These are phyloP conservation scores for Agonopterix alstromeriana DNA, from an alignment of 2,888 invertebrate species.

Conservation along the genomic window DNA sequence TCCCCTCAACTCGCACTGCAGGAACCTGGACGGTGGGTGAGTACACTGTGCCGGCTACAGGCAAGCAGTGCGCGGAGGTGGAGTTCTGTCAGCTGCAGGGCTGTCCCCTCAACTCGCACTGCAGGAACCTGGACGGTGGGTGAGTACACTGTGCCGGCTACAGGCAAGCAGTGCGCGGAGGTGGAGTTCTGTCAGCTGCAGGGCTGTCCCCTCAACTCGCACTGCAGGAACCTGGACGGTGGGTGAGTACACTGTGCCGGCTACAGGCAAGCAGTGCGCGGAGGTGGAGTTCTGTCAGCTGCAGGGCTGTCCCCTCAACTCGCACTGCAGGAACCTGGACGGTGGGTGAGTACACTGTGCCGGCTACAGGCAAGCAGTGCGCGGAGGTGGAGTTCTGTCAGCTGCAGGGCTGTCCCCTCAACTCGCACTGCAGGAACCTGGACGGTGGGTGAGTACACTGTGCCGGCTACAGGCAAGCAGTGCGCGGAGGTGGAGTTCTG, in stretches of 20 bases:
- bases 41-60: conserved; percentile 81
- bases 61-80: conserved; percentile 92
- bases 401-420: conserved; percentile 87
- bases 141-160: conserved; percentile 75
- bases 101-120: conserved; percentile 88
- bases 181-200: conserved; percentile 92
- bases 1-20: conserved; percentile 86
- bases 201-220: conserved; percentile 87
- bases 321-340: conserved; percentile 89
- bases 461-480: conserved; percentile 91
- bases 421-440: conserved; percentile 89
- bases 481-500: conserved; percentile 95
- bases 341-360: conserved; percentile 74
- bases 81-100: conserved; percentile 92
- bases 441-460: conserved; percentile 79
- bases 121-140: conserved; percentile 91
- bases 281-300: conserved; percentile 94
- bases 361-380: conserved; percentile 95
- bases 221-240: conserved; percentile 90
- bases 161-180: conserved; percentile 94
- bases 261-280: conserved; percentile 93
- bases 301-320: conserved; percentile 87
- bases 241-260: conserved; percentile 77
- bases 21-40: conserved; percentile 89
- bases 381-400: conserved; percentile 94